Evolutionary conservation across 1,140 invertebrate species (phyloP).

Genomic region (Portunus trituberculatus): DNA sequence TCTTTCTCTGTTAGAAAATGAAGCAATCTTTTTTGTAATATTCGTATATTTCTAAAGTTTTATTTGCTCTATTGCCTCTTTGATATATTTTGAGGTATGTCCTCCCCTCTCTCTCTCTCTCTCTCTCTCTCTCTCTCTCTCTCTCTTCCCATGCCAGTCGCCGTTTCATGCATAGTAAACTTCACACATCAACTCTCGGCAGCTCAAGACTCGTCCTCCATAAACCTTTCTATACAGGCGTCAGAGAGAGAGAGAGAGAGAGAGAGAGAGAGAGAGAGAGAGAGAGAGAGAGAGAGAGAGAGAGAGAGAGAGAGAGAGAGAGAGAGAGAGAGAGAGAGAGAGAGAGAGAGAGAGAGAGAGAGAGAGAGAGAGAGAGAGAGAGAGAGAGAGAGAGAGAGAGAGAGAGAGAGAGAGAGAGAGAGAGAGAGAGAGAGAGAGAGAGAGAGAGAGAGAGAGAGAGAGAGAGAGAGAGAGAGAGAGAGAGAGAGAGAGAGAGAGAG

Average conservation of each 20-base stretch:
- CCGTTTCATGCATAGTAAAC: not conserved
- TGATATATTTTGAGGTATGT: too few species aligned
- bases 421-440: not conserved
- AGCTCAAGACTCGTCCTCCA: not conserved
- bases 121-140: too few species aligned
- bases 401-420: constrained; percentile 14
- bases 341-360: constrained; percentile 27
- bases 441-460: not conserved
- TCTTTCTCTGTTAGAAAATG: too few species aligned
- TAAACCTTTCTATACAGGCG: not conserved
- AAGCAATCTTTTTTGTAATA: too few species aligned
- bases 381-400: constrained; percentile 48
- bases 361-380: constrained; percentile 32
- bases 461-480: not conserved
- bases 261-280: constrained; percentile 9
- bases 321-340: not conserved
- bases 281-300: constrained; percentile 31
- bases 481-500: not conserved
- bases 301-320: constrained; percentile 16
- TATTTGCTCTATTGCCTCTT: too few species aligned
- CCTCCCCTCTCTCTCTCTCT: too few species aligned
- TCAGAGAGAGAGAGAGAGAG: not conserved
- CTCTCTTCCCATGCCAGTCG: not conserved
- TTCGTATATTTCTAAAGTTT: too few species aligned
- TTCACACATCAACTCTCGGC: not conserved